Evolutionary conservation across 2,797 vertebrate genomes (phyloP), one percentile per base, ranked within the genome.

Genomic region (Rachycentron canadum): DNA sequence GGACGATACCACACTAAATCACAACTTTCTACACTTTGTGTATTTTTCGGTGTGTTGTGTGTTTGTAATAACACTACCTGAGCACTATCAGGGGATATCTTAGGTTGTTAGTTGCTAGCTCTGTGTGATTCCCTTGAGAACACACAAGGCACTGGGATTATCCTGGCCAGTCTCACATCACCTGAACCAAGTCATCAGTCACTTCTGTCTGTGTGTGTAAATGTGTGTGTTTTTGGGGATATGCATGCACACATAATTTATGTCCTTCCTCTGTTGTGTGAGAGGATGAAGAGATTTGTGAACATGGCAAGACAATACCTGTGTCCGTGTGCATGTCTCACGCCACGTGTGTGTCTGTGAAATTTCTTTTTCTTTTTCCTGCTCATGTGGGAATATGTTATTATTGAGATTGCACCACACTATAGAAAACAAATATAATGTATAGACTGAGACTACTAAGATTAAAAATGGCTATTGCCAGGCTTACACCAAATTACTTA

Each of bases 171-270:
- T 91, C 89, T 70, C 76, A 53, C 83, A 77, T 88, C 81, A 88
- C 83, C 88, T 87, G 87, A 92, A 81, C 79, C 82, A 78, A 92
- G 88, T 89, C 85, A 88, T 94, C 86, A 90, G 78, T 93, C 85
- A 90, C 81, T 50, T 69, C 58, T 59, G 38, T 76, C 11, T 66
- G 10, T 49, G 9, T 40, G 28, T 28, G 17, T 13, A 34, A 32
- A 52, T 41, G 26, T 32, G 17, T 41, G 9, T 36, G 34, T 36
- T 7, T 36, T 36, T 7, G 9, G 9, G 3, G n/a, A 4, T 58
- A 25, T 60, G 38, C n/a, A 2, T 34, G 65, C 26, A 49, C 55
- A 78, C 47, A 79, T 76, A 69, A 63, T 81, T 41, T 73, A 58
- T 76, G 50, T 34, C 36, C 45, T 66, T 21, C 14, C 38, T 64